Evolutionary conservation across 2,113 vertebrate genomes (phyloP).

Genomic region (sheep (Ovis aries)): DNA sequence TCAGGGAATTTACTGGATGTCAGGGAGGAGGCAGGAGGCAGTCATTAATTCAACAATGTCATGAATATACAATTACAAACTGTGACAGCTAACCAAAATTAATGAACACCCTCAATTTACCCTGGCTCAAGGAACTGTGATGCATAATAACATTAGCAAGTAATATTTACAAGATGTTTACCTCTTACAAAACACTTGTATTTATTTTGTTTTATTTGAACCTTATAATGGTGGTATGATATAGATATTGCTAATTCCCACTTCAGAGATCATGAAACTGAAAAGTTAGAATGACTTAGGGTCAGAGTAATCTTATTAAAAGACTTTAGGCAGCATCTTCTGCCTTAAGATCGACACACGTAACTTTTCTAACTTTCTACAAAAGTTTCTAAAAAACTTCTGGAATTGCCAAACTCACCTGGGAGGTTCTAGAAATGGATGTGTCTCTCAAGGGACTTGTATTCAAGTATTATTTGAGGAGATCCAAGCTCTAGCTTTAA

Average conservation of each 20-base stretch:
- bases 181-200: not conserved
- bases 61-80: not conserved
- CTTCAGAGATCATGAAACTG: not conserved
- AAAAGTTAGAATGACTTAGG: not conserved
- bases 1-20: not conserved
- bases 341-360: not conserved
- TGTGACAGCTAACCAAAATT: not conserved
- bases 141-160: not conserved
- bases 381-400: not conserved
- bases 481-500: not conserved
- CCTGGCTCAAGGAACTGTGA: not conserved
- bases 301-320: not conserved
- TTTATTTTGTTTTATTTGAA: not conserved
- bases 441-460: not conserved
- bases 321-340: not conserved
- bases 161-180: not conserved
- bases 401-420: not conserved
- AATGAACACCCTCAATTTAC: not conserved
- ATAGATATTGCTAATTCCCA: not conserved
- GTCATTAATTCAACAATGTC: too few relatives aligned
- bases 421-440: not conserved
- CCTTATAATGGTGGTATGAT: not conserved
- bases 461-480: not conserved
- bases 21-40: not conserved
- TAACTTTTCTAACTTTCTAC: not conserved